Conservation (phyloP, 2,888 invertebrate species). For the Papilio elwesi region DNA sequence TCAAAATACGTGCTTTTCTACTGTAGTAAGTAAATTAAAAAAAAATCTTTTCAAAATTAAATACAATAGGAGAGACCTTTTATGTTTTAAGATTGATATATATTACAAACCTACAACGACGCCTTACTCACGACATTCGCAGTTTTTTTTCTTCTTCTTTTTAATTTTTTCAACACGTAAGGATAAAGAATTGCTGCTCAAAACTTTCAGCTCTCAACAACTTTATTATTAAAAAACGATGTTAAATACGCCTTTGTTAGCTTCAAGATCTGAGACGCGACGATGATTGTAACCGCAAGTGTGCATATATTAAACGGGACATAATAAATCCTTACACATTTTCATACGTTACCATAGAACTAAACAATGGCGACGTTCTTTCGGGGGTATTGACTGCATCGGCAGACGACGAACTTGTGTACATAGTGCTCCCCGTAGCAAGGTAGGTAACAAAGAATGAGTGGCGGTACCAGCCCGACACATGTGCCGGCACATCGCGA, state of each 20-base stretch:
- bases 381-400: conserved; percentile 37
- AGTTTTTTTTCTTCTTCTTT: too few species aligned
- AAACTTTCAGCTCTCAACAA: not conserved
- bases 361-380: conserved; percentile 30
- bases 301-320: conserved; percentile 7
- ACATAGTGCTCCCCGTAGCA: conserved; percentile 43
- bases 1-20: too few species aligned
- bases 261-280: not conserved
- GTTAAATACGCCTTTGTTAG: conserved; percentile 7
- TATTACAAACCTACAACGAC: too few species aligned
- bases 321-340: conserved; percentile 12
- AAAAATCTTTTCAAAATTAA: too few species aligned
- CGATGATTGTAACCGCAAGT: not conserved
- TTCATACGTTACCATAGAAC: conserved; percentile 9
- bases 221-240: not conserved
- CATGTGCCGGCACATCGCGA: conserved; percentile 59
- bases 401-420: conserved; percentile 31
- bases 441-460: conserved; percentile 58
- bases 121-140: too few species aligned
- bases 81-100: too few species aligned
- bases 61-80: too few species aligned
- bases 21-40: too few species aligned
- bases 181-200: not conserved
- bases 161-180: too few species aligned
- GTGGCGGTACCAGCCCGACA: conserved; percentile 53